These are phyloP conservation scores for Crenuchus spilurus DNA, from an alignment of 2,797 vertebrate genomes.

Conservation along the genomic window DNA sequence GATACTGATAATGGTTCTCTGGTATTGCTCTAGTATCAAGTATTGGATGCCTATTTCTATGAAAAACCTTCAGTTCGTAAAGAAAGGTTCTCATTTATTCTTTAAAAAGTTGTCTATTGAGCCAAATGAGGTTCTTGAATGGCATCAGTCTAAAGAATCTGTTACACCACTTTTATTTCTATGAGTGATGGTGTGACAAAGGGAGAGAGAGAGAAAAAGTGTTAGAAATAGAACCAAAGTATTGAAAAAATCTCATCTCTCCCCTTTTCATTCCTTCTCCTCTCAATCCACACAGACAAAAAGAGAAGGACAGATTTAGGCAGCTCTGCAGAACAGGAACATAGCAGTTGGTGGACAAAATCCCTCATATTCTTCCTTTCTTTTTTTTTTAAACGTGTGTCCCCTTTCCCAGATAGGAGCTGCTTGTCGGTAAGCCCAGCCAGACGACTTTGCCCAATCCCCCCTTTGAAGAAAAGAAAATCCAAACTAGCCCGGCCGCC, in stretches of 20 bases:
- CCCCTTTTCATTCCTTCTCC: background rate
- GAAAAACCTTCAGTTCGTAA: no score
- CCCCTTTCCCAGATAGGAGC: conserved; percentile 63
- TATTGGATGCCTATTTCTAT: no score
- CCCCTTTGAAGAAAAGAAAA: conserved; percentile 44
- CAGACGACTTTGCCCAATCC: conserved; percentile 42
- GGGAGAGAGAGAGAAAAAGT: background rate
- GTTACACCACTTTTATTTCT: background rate
- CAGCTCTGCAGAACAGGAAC: background rate
- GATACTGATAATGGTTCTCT: no score
- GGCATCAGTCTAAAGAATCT: background rate
- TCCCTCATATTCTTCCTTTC: background rate
- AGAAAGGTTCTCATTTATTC: background rate
- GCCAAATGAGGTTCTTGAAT: background rate
- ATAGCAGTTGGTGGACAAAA: background rate
- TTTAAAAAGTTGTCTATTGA: background rate
- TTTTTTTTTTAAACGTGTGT: conserved; percentile 9
- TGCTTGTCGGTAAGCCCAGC: conserved; percentile 70
- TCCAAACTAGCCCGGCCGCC: background rate
- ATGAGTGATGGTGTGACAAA: background rate
- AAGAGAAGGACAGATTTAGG: conserved; percentile 14
- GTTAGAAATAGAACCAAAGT: background rate
- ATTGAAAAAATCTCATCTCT: background rate
- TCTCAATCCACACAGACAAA: conserved; percentile 2
- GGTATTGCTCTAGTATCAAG: no score